Evolutionary conservation across 1,140 invertebrate species (phyloP).

Genomic region (Trichogramma pretiosum): DNA sequence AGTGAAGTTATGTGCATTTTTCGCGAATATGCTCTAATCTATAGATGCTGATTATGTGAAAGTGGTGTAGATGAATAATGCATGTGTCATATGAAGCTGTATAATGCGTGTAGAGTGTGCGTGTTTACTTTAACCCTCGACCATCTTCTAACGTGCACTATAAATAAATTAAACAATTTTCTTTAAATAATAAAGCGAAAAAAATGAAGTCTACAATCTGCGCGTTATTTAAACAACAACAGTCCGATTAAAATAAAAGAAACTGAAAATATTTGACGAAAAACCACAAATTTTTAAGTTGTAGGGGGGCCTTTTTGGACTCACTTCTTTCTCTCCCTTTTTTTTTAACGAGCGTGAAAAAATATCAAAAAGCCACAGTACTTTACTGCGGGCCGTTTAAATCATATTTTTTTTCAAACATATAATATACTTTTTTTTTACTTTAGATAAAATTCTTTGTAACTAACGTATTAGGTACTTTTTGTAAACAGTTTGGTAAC

Average conservation of each 20-base stretch:
- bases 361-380: constrained; percentile 22
- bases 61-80: constrained; percentile 38
- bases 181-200: constrained; percentile 4
- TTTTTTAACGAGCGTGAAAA: no score
- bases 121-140: constrained; percentile 22
- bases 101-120: constrained; percentile 23
- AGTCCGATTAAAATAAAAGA: no score
- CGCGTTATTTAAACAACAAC: no score
- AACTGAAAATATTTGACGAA: no score
- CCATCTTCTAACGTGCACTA: constrained; percentile 21
- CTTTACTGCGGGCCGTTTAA: constrained; percentile 24
- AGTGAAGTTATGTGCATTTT: constrained; percentile 27
- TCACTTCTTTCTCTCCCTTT: no score
- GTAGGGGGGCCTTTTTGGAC: no score
- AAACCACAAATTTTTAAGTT: no score
- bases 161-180: constrained; percentile 10
- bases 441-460: constrained; percentile 25
- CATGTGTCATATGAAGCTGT: constrained; percentile 26
- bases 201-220: no score
- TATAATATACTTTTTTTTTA: constrained; percentile 24
- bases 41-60: no score
- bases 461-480: constrained; percentile 45
- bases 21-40: constrained; percentile 36
- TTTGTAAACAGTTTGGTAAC: constrained; percentile 46
- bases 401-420: constrained; percentile 19